Evolutionary conservation across 2,888 invertebrate genomes (phyloP).

Genomic region (Sinopyrophorus schimmeli): DNA sequence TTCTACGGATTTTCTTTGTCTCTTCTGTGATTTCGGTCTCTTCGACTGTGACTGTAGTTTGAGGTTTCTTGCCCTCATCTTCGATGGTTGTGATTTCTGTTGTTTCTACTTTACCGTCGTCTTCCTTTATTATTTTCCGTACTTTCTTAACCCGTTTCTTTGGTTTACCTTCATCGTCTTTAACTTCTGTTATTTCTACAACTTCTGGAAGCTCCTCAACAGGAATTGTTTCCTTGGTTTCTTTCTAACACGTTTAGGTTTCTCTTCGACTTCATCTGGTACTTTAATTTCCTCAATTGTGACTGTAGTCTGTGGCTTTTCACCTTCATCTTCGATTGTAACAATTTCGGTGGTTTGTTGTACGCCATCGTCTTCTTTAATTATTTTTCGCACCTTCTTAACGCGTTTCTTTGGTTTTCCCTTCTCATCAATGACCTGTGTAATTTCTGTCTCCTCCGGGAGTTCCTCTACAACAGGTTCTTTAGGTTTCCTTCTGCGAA

Average conservation of each 20-base stretch:
- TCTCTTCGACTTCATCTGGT: too few relatives aligned
- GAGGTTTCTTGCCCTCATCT: constrained; percentile 38
- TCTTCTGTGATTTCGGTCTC: constrained; percentile 33
- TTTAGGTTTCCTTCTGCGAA: constrained; percentile 24
- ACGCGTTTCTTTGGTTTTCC: constrained; percentile 26
- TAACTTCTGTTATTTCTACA: constrained; percentile 36
- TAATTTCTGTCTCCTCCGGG: constrained; percentile 25
- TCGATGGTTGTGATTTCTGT: constrained; percentile 37
- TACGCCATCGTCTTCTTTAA: constrained; percentile 53
- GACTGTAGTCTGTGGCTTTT: constrained; percentile 48
- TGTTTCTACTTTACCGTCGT: constrained; percentile 20
- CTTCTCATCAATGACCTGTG: constrained; percentile 17
- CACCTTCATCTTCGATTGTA: constrained; percentile 53
- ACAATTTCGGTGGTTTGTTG: constrained; percentile 56
- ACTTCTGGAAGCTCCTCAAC: constrained; percentile 39
- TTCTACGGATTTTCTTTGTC: constrained; percentile 9
- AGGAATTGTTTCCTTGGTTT: constrained; percentile 35
- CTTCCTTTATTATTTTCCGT: constrained; percentile 16
- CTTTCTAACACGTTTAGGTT: constrained; percentile 18
- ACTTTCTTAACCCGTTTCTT: constrained; percentile 33
- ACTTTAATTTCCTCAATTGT: constrained; percentile 3
- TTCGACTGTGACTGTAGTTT: constrained; percentile 39
- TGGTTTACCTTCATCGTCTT: constrained; percentile 38
- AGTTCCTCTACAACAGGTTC: constrained; percentile 25
- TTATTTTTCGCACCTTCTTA: constrained; percentile 48